Evolutionary conservation across 1,140 invertebrate species (phyloP).

Genomic region (Augochlora pura): DNA sequence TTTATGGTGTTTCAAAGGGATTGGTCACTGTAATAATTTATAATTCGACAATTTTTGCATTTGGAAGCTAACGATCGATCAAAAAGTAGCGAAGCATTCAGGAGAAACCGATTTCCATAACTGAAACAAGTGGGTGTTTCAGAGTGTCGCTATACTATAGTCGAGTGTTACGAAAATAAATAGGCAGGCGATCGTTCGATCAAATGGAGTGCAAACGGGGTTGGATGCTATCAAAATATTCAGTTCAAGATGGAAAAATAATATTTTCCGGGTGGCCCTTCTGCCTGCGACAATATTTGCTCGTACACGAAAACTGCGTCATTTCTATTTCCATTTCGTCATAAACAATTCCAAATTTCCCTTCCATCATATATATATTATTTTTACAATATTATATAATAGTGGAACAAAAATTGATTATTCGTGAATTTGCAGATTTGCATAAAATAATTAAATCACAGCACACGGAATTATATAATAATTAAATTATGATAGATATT

Average conservation of each 20-base stretch:
- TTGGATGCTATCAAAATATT: conserved; percentile 72
- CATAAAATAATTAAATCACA: too few species aligned
- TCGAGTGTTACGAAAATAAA: conserved; percentile 76
- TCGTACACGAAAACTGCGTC: conserved; percentile 1
- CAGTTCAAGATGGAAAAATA: conserved; percentile 67
- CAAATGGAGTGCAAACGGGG: conserved; percentile 54
- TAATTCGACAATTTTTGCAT: too few species aligned
- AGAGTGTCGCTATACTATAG: conserved; percentile 10
- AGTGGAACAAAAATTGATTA: too few species aligned
- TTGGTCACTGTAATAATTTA: too few species aligned
- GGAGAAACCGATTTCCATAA: conserved; percentile 56
- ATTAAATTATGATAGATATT: too few species aligned
- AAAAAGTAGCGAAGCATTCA: not conserved
- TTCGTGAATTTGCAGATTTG: too few species aligned
- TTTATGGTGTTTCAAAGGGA: too few species aligned
- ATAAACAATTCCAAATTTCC: not conserved
- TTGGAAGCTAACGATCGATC: not conserved
- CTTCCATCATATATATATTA: too few species aligned
- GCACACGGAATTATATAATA: too few species aligned
- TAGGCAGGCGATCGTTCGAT: conserved; percentile 67
- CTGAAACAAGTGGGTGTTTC: conserved; percentile 53
- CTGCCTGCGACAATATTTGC: not conserved
- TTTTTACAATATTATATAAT: too few species aligned
- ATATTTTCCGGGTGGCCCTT: conserved; percentile 65
- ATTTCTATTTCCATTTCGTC: not conserved